These are phyloP conservation scores for Tachina lurida DNA, from an alignment of 2,888 invertebrate genomes.

Conservation along the genomic window DNA sequence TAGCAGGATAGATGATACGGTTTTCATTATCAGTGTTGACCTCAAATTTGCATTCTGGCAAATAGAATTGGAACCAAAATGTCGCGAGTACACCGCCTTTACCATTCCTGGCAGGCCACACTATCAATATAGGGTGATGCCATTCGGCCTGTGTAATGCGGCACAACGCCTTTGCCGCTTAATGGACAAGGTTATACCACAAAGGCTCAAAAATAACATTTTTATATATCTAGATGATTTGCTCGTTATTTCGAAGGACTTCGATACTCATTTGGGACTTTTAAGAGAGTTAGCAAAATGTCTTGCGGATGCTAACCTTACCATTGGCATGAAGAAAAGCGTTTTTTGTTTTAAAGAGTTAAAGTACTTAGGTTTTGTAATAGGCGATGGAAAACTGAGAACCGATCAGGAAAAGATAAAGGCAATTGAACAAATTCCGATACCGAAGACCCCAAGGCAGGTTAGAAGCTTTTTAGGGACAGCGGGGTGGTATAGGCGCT, in stretches of 20 bases:
- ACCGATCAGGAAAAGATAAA: too few species aligned
- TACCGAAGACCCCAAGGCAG: neutral
- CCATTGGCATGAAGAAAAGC: too few species aligned
- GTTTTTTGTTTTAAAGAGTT: too few species aligned
- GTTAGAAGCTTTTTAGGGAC: slow-evolving; percentile 51
- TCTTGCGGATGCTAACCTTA: too few species aligned
- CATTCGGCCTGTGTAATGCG: neutral
- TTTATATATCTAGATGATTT: neutral
- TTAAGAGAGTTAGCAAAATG: neutral
- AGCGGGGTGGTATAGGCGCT: slow-evolving; percentile 45
- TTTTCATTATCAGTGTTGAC: neutral
- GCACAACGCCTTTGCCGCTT: neutral
- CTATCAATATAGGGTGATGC: neutral
- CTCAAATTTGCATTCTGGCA: neutral
- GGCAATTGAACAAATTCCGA: too few species aligned
- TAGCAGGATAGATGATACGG: neutral
- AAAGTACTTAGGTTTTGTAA: slow-evolving; percentile 48
- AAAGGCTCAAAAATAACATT: neutral
- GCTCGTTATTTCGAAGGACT: neutral
- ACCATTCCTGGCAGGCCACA: too few species aligned
- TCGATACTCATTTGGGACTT: neutral
- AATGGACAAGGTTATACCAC: neutral
- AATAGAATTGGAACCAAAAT: neutral
- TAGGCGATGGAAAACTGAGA: slow-evolving; percentile 44
- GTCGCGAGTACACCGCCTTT: neutral